Evolutionary conservation across 1,140 invertebrate species (phyloP).

Genomic region (Gryllus bimaculatus): DNA sequence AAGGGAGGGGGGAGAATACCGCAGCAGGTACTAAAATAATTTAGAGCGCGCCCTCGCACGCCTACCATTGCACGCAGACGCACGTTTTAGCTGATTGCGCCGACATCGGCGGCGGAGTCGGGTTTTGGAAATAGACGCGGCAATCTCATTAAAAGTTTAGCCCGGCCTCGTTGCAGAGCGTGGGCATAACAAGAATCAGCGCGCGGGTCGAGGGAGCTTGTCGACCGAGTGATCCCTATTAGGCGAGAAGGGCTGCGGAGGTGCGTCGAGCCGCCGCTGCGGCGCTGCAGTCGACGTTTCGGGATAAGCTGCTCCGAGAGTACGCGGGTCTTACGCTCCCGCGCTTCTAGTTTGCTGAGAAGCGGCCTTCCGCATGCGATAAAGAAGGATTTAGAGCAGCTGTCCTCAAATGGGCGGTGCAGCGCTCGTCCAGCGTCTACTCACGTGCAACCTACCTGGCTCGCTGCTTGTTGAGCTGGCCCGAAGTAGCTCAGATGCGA

Average conservation of each 20-base stretch:
- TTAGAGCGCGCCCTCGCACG: not conserved
- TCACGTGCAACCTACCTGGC: no score
- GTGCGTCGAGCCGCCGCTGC: no score
- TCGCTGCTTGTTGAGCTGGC: no score
- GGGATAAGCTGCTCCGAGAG: no score
- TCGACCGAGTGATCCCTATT: not conserved
- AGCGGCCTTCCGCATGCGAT: no score
- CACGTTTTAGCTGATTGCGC: not conserved
- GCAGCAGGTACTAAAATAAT: not conserved
- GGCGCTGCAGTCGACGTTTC: no score
- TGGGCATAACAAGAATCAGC: not conserved
- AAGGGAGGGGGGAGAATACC: not conserved
- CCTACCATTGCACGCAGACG: not conserved
- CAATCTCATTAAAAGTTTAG: conserved; percentile 1
- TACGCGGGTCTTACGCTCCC: no score
- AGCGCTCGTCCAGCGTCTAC: no score
- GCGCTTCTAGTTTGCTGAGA: no score
- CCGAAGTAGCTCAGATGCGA: no score
- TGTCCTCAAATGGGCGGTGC: no score
- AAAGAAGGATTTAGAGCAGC: no score
- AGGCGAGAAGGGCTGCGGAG: not conserved
- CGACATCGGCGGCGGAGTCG: not conserved
- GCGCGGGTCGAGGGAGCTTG: not conserved
- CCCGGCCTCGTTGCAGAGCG: not conserved
- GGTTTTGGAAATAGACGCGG: not conserved